phyloP scores from a whole-genome alignment of 2,797 vertebrate species.

The Pseudotriccus pelzelni region DNA sequence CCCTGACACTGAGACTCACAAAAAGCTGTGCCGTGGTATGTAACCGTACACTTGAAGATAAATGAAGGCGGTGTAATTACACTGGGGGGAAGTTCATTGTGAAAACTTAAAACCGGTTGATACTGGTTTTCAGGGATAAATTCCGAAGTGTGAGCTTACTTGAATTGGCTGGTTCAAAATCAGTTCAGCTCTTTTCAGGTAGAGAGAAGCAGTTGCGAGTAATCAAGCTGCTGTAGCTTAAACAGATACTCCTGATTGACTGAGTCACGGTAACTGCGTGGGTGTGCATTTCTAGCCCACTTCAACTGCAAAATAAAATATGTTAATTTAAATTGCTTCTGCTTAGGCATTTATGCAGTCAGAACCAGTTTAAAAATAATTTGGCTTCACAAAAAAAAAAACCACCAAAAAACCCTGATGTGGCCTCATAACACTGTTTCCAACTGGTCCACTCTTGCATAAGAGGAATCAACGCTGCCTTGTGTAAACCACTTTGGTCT shows the following conservation, averaged over 20 bases:
- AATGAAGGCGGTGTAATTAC: background rate
- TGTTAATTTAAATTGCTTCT: slow-evolving; percentile 52
- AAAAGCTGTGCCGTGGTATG: background rate
- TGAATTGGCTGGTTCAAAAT: background rate
- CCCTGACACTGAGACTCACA: background rate
- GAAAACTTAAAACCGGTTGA: background rate
- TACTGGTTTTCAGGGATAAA: background rate
- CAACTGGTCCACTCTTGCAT: background rate
- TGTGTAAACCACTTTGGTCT: background rate
- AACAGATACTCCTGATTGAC: slow-evolving; percentile 41
- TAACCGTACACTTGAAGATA: background rate
- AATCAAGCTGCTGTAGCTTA: slow-evolving; percentile 27
- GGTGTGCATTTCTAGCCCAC: slow-evolving; percentile 53
- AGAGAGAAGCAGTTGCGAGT: slow-evolving; percentile 8
- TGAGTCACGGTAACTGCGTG: slow-evolving; percentile 44
- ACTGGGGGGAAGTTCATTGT: background rate
- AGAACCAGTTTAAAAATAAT: slow-evolving; percentile 51
- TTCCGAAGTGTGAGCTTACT: background rate
- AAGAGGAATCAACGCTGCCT: background rate
- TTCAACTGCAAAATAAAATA: slow-evolving; percentile 56
- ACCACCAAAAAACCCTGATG: rapidly evolving
- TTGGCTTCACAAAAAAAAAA: background rate
- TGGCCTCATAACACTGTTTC: background rate
- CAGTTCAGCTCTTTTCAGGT: slow-evolving; percentile 21
- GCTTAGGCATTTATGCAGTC: slow-evolving; percentile 42